Percentiles rank a stretch among this genome's conserved stretches.
These are phyloP conservation scores for Pachyseris speciosa DNA, from an alignment of 64 coral and sea anemone genomes.

Conservation along the genomic window DNA sequence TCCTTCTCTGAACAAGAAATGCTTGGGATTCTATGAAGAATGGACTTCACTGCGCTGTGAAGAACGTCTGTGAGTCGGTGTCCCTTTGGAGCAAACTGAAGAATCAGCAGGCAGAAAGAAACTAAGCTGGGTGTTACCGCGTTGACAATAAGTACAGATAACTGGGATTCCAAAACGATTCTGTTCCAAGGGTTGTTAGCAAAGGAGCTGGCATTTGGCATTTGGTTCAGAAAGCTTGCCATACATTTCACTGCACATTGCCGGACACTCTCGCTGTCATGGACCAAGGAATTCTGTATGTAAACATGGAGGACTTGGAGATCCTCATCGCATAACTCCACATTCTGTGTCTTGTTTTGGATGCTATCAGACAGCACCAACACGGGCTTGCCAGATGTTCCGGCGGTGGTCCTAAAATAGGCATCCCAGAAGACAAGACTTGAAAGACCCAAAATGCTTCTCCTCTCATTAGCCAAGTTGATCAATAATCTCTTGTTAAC, in stretches of 20 bases:
- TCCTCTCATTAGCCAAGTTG: constrained; percentile 3
- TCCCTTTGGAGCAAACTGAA: not conserved
- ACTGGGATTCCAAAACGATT: constrained; percentile 56
- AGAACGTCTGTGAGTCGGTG: not conserved
- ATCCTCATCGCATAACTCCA: constrained; percentile 1
- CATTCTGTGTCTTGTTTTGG: not conserved
- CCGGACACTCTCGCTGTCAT: constrained; percentile 70
- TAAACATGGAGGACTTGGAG: constrained; percentile 54
- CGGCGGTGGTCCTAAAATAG: not conserved
- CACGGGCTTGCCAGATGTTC: not conserved
- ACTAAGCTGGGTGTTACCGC: constrained; percentile 44
- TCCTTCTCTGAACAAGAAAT: constrained; percentile 1
- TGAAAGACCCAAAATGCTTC: constrained; percentile 36
- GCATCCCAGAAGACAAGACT: constrained; percentile 63
- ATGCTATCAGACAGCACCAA: not conserved
- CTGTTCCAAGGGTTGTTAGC: constrained; percentile 71
- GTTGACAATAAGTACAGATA: constrained; percentile 21
- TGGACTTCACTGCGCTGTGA: not conserved
- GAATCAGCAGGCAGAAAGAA: constrained; percentile 46
- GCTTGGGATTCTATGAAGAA: constrained; percentile 1
- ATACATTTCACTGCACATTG: constrained; percentile 64
- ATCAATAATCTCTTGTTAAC: constrained; percentile 37
- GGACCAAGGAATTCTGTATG: constrained; percentile 69
- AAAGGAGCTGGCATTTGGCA: not conserved
- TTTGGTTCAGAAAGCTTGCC: constrained; percentile 15